Evolutionary conservation across 2,888 invertebrate species (phyloP).

Genomic region (Charanyca ferruginea): DNA sequence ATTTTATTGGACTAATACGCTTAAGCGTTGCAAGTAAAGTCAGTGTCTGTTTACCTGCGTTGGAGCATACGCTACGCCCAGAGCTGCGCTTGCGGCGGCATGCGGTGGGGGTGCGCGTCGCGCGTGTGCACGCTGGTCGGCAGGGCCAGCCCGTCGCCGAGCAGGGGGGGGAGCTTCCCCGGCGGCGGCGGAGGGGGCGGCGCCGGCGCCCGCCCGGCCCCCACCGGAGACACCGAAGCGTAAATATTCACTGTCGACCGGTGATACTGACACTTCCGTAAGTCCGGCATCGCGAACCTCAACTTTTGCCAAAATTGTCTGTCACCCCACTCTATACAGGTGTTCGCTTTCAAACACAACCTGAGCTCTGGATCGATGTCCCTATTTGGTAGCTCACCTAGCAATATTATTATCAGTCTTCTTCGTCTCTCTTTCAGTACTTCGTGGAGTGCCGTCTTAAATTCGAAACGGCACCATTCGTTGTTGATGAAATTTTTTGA

Average conservation of each 20-base stretch:
- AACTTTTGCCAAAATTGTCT: slow-evolving; percentile 99
- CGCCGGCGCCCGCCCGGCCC: slow-evolving; percentile 91
- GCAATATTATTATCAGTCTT: slow-evolving; percentile 96
- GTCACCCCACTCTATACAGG: slow-evolving; percentile 98
- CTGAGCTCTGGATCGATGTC: slow-evolving; percentile 97
- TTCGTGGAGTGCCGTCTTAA: slow-evolving; percentile 97
- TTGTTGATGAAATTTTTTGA: slow-evolving; percentile 98
- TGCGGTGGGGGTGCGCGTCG: slow-evolving; percentile 88
- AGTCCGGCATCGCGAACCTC: slow-evolving; percentile 97
- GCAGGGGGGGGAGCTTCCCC: slow-evolving; percentile 92
- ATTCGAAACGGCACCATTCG: slow-evolving; percentile 98
- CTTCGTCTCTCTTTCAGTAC: slow-evolving; percentile 96
- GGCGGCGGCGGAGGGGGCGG: slow-evolving; percentile 92
- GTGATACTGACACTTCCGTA: slow-evolving; percentile 92
- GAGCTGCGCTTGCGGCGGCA: slow-evolving; percentile 93
- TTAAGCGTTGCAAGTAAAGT: slow-evolving; percentile 88
- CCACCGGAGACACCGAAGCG: slow-evolving; percentile 92
- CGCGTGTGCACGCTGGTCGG: slow-evolving; percentile 85
- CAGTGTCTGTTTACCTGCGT: slow-evolving; percentile 91
- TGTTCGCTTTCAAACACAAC: slow-evolving; percentile 97
- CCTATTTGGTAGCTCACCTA: slow-evolving; percentile 96
- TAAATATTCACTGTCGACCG: slow-evolving; percentile 94
- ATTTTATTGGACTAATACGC: slow-evolving; percentile 90
- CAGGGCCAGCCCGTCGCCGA: slow-evolving; percentile 86
- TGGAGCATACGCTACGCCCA: slow-evolving; percentile 95